These are phyloP conservation scores for Paralichthys olivaceus DNA, from an alignment of 2,113 vertebrate species.

Conservation along the genomic window DNA sequence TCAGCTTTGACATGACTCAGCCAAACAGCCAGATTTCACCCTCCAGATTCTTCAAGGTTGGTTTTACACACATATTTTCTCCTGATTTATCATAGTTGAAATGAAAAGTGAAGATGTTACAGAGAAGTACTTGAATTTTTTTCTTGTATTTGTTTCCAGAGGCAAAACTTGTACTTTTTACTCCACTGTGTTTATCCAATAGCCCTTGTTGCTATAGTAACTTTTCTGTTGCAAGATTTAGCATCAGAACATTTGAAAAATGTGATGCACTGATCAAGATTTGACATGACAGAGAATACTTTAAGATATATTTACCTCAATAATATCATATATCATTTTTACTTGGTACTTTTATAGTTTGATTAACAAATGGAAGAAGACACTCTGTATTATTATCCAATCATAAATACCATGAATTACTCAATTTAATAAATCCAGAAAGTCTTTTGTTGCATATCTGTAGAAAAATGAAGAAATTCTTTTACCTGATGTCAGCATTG, in stretches of 20 bases:
- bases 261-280: not conserved
- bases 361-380: too few relatives aligned
- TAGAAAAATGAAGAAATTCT: too few relatives aligned
- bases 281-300: not conserved
- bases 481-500: not conserved
- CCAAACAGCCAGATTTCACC: conserved; percentile 35
- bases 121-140: not conserved
- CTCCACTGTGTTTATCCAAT: not conserved
- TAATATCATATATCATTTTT: not conserved
- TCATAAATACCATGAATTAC: too few relatives aligned
- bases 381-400: too few relatives aligned
- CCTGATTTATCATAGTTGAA: rapidly evolving
- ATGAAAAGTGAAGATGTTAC: not conserved
- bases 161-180: not conserved
- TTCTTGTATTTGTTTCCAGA: not conserved
- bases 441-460: too few relatives aligned
- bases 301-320: not conserved
- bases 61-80: conserved; percentile 18
- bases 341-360: not conserved
- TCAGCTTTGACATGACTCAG: conserved; percentile 69
- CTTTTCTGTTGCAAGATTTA: not conserved
- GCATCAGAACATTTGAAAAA: not conserved
- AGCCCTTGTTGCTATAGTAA: not conserved
- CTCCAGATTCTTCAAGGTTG: conserved; percentile 68
- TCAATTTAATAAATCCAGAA: not conserved